phyloP scores from a whole-genome alignment of 2,888 invertebrate species.

The Nemotelus nigrinus region DNA sequence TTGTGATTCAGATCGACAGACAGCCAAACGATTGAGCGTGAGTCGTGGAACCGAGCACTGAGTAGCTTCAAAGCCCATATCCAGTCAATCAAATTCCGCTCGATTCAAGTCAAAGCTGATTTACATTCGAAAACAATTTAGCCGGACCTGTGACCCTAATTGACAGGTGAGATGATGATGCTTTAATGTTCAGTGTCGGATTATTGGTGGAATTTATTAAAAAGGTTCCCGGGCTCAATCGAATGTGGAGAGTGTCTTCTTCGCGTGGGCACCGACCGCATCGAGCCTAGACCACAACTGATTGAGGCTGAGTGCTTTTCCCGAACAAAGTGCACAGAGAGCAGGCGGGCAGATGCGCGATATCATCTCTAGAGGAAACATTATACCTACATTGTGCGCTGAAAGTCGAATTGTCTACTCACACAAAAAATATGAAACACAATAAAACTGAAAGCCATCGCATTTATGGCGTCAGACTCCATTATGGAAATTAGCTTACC shows the following conservation, averaged over 20 bases:
- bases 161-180: constrained; percentile 47
- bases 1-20: constrained; percentile 9
- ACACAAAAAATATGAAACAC: constrained; percentile 7
- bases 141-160: constrained; percentile 29
- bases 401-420: neutral
- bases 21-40: constrained; percentile 1
- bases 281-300: too few relatives aligned
- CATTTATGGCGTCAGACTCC: constrained; percentile 27
- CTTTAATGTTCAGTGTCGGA: constrained; percentile 44
- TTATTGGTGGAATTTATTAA: constrained; percentile 40
- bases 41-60: neutral
- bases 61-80: constrained; percentile 21
- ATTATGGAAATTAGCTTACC: constrained; percentile 35
- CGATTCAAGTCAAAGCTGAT: constrained; percentile 36
- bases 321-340: neutral
- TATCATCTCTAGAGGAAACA: constrained; percentile 5
- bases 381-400: neutral
- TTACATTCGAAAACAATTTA: constrained; percentile 45
- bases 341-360: neutral
- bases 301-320: too few relatives aligned
- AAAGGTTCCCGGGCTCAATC: constrained; percentile 11
- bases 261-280: neutral
- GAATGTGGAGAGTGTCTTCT: neutral
- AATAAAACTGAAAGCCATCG: constrained; percentile 30
- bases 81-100: constrained; percentile 34